These are phyloP conservation scores for Petrocephalus sullivani DNA, from an alignment of 2,797 vertebrate species.

Conservation along the genomic window DNA sequence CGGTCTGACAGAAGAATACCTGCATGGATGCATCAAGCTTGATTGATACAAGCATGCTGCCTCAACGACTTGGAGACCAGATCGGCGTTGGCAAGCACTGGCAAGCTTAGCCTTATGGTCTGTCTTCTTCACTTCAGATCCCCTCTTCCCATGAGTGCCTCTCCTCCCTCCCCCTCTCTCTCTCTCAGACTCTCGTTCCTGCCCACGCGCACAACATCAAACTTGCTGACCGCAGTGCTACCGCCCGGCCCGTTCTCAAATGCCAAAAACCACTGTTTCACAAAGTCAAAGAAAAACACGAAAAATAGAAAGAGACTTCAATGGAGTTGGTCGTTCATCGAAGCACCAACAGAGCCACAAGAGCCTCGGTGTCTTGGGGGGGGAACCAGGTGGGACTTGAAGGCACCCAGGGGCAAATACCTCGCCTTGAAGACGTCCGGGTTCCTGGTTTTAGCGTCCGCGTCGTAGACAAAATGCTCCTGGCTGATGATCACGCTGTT, in stretches of 20 bases:
- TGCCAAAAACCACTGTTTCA: slow-evolving; percentile 7
- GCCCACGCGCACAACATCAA: neutral
- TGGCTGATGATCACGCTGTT: slow-evolving; percentile 76
- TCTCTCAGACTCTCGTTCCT: neutral
- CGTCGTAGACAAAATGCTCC: slow-evolving; percentile 88
- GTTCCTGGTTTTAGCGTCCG: slow-evolving; percentile 64
- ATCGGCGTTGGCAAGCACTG: neutral
- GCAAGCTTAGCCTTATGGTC: neutral
- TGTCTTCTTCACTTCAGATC: neutral
- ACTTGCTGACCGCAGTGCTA: neutral
- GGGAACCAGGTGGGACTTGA: neutral
- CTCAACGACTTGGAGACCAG: neutral
- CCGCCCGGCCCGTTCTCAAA: neutral
- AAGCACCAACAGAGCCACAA: neutral
- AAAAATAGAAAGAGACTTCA: neutral
- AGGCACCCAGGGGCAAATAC: slow-evolving; percentile 45
- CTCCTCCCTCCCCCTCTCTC: neutral
- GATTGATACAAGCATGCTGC: neutral
- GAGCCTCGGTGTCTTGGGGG: neutral
- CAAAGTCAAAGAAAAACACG: neutral
- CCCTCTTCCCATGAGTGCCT: neutral
- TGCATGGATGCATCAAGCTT: slow-evolving; percentile 22
- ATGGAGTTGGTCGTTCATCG: neutral
- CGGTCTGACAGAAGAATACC: neutral
- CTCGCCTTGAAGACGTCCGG: slow-evolving; percentile 67